Conservation (phyloP, 2,113 vertebrate species). For the Dipodomys ordii region DNA sequence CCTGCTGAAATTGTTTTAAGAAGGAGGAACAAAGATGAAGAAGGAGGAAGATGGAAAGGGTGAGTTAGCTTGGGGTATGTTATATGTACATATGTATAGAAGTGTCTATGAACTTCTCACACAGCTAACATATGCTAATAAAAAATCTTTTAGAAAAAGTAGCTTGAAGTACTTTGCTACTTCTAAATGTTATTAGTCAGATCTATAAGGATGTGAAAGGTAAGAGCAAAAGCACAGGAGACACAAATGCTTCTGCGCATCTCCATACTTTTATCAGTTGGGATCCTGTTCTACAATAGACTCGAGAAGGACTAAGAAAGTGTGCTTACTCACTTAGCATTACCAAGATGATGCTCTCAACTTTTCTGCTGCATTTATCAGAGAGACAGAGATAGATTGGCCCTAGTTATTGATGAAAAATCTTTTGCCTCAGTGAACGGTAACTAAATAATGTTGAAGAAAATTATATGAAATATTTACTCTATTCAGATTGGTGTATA, state of each 20-base stretch:
- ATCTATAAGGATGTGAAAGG: background rate
- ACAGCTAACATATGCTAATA: no score
- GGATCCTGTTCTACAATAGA: background rate
- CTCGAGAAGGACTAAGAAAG: background rate
- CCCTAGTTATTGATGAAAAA: background rate
- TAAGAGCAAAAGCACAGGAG: background rate
- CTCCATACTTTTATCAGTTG: background rate
- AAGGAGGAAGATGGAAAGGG: no score
- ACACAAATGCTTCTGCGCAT: background rate
- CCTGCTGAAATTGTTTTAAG: no score
- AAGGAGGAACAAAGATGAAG: no score
- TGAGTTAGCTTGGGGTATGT: no score
- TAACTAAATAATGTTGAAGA: background rate
- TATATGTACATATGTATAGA: no score
- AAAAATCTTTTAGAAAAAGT: no score
- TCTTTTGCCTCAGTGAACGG: constrained; percentile 15
- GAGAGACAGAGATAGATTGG: background rate
- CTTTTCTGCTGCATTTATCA: background rate
- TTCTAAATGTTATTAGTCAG: background rate
- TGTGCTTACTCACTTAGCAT: background rate
- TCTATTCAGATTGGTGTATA: background rate
- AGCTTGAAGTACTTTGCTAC: background rate
- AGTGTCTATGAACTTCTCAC: no score
- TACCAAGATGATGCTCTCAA: background rate
- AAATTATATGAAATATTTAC: background rate